Evolutionary conservation across 2,113 vertebrate genomes (phyloP).

Genomic region (Pituophis catenifer): DNA sequence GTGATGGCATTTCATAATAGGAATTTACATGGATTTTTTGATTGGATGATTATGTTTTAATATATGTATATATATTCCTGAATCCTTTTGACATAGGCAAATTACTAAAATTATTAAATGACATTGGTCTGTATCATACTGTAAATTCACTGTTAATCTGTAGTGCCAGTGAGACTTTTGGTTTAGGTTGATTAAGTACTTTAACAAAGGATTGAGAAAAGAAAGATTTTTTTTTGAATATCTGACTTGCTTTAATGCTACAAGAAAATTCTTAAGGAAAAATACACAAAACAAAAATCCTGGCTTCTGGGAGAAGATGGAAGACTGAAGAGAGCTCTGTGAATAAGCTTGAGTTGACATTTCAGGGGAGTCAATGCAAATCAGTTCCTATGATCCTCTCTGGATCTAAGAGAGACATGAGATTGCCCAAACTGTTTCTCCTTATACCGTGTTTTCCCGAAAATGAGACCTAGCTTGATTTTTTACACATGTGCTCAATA

Average conservation of each 20-base stretch:
- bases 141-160: not conserved
- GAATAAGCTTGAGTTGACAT: not conserved
- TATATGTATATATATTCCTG: not conserved
- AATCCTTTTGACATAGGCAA: not conserved
- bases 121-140: not conserved
- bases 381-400: too few relatives aligned
- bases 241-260: not conserved
- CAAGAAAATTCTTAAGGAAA: not conserved
- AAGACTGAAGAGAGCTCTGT: not conserved
- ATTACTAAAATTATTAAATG: not conserved
- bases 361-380: too few relatives aligned
- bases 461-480: too few relatives aligned
- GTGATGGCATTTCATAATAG: not conserved
- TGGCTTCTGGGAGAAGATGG: not conserved
- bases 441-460: too few relatives aligned
- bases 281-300: not conserved
- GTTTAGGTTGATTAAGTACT: not conserved
- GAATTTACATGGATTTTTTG: not conserved
- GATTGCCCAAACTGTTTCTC: too few relatives aligned
- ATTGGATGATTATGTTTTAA: not conserved
- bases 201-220: not conserved
- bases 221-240: not conserved
- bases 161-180: not conserved
- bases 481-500: too few relatives aligned
- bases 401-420: too few relatives aligned